Percentiles rank a stretch among this genome's conserved stretches.
These are phyloP conservation scores for Montipora sp. DNA, from an alignment of 64 coral and sea anemone species.

Conservation along the genomic window DNA sequence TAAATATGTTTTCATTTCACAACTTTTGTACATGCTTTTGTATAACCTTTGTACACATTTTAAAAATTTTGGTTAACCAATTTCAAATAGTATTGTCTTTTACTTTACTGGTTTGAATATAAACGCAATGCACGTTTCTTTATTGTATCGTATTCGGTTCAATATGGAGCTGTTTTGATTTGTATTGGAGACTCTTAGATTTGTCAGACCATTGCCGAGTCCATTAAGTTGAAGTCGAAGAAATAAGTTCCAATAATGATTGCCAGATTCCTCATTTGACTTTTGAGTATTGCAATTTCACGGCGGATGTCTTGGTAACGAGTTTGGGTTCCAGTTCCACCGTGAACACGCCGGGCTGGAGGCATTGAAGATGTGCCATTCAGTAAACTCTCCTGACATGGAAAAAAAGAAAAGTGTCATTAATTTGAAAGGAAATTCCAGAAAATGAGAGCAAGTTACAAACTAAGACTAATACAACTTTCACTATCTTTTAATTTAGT, in stretches of 20 bases:
- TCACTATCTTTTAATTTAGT: too few relatives aligned
- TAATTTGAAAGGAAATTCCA: neutral
- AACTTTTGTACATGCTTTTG: too few relatives aligned
- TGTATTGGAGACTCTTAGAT: neutral
- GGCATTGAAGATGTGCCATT: constrained; percentile 31
- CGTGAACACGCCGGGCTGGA: neutral
- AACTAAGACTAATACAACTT: too few relatives aligned
- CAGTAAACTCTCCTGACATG: constrained; percentile 41
- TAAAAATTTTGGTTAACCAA: too few relatives aligned
- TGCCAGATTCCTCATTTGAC: constrained; percentile 51
- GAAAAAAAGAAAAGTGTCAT: neutral
- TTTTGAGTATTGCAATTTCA: constrained; percentile 42
- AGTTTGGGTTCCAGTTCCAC: neutral
- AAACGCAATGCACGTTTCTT: too few relatives aligned
- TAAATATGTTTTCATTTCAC: too few relatives aligned
- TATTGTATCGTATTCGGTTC: neutral
- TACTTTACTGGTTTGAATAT: too few relatives aligned
- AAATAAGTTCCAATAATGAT: constrained; percentile 9
- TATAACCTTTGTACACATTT: too few relatives aligned
- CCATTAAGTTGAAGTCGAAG: neutral
- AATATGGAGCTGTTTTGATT: neutral
- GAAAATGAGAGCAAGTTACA: too few relatives aligned
- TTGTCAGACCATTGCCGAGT: neutral
- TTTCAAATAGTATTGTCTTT: too few relatives aligned
- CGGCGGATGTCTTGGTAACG: constrained; percentile 44